phyloP scores from a whole-genome alignment of 2,888 invertebrate species.

The Meta bourneti region DNA sequence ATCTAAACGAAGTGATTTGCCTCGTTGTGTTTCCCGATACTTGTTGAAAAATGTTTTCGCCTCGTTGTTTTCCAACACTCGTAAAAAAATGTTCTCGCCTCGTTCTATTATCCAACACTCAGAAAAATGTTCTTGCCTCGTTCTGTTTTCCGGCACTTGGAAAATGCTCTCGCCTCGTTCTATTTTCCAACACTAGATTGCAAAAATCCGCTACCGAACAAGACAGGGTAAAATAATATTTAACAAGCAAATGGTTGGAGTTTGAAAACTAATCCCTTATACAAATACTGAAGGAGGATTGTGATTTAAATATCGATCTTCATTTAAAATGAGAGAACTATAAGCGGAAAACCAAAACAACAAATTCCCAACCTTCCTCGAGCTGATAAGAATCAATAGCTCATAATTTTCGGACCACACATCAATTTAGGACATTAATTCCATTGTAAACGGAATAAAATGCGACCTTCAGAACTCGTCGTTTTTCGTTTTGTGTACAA shows the following conservation, averaged over 20 bases:
- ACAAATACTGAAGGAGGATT: neutral
- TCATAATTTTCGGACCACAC: constrained; percentile 26
- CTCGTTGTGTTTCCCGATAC: no score
- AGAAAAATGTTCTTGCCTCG: no score
- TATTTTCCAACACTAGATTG: no score
- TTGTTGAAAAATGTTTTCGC: no score
- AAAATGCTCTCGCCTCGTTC: no score
- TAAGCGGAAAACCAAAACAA: neutral
- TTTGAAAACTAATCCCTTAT: neutral
- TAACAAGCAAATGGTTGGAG: neutral
- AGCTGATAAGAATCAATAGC: neutral
- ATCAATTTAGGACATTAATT: constrained; percentile 16
- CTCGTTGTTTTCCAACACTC: no score
- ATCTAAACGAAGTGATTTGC: no score
- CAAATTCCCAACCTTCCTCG: neutral
- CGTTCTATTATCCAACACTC: no score
- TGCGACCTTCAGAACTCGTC: constrained; percentile 10
- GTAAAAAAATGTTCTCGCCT: no score
- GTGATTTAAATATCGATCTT: neutral
- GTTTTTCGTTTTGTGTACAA: constrained; percentile 33
- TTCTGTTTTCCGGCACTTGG: no score
- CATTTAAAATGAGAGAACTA: neutral
- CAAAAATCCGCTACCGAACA: neutral
- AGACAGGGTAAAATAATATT: neutral
- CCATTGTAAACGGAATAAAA: constrained; percentile 2